Percentiles rank a stretch among this genome's conserved stretches.
Conservation (phyloP, 2,888 invertebrate species). For the Octonoba sinensis region DNA sequence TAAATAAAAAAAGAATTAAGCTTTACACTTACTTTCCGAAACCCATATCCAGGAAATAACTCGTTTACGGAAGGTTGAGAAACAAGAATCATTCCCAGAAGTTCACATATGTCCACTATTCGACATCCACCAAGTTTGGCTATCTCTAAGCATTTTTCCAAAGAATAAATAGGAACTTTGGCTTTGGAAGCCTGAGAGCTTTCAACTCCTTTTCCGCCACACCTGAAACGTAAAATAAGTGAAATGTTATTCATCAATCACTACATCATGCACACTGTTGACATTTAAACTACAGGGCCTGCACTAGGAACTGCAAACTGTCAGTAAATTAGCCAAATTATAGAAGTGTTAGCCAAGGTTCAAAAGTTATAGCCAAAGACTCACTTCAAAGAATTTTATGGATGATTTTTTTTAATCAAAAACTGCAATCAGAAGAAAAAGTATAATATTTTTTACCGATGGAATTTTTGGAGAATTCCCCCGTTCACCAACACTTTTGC, state of each 20-base stretch:
- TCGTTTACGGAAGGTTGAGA: slow-evolving; percentile 81
- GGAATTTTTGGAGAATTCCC: too few relatives aligned
- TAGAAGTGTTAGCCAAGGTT: too few relatives aligned
- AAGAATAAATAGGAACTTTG: slow-evolving; percentile 15
- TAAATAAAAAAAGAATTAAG: too few relatives aligned
- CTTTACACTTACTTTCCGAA: slow-evolving; percentile 77
- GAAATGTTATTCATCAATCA: not conserved
- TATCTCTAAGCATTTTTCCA: slow-evolving; percentile 42
- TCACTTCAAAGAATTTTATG: too few relatives aligned
- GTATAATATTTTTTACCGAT: too few relatives aligned
- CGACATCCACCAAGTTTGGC: slow-evolving; percentile 81
- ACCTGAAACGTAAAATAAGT: not conserved
- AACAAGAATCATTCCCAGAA: slow-evolving; percentile 78
- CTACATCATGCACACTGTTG: not conserved
- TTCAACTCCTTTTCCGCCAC: not conserved
- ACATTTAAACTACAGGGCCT: too few relatives aligned
- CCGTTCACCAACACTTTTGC: too few relatives aligned
- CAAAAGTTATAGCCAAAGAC: too few relatives aligned
- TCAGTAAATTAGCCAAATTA: too few relatives aligned
- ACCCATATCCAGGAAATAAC: slow-evolving; percentile 84
- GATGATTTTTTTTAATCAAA: too few relatives aligned
- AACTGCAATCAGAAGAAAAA: too few relatives aligned
- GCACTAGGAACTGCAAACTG: too few relatives aligned
- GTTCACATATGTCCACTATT: slow-evolving; percentile 78
- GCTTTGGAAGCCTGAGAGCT: not conserved